These are phyloP conservation scores for Hesperophylax magnus DNA, from an alignment of 1,140 invertebrate genomes.

Conservation along the genomic window DNA sequence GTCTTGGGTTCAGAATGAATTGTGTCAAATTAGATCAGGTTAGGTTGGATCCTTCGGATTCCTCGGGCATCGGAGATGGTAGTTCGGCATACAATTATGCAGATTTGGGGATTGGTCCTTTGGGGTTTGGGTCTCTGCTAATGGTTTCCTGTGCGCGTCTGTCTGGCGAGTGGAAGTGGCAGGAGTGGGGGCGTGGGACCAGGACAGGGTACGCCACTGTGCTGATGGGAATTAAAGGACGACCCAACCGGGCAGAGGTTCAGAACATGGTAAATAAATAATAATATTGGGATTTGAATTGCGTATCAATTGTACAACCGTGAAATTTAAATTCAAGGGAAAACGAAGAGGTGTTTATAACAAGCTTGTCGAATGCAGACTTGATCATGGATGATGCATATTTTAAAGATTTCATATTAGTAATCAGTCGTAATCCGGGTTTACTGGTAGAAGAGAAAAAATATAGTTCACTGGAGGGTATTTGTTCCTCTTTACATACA, in stretches of 20 bases:
- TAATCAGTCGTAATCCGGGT: no score
- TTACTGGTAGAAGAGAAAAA: no score
- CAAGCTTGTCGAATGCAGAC: no score
- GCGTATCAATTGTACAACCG: no score
- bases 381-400: no score
- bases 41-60: not conserved
- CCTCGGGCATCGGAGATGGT: not conserved
- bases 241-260: not conserved
- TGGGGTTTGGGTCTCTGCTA: not conserved
- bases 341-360: no score
- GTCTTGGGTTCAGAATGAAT: not conserved
- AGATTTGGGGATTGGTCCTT: conserved; percentile 8
- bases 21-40: not conserved
- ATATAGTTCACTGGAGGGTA: no score
- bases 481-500: no score
- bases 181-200: conserved; percentile 7
- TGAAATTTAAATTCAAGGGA: no score
- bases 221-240: conserved; percentile 10
- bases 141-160: conserved; percentile 15
- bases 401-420: no score
- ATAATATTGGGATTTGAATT: no score
- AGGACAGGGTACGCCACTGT: not conserved
- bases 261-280: no score
- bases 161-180: not conserved
- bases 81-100: conserved; percentile 9